Conservation (phyloP, 1,140 invertebrate genomes). For the Drosophila tropicalis region DNA sequence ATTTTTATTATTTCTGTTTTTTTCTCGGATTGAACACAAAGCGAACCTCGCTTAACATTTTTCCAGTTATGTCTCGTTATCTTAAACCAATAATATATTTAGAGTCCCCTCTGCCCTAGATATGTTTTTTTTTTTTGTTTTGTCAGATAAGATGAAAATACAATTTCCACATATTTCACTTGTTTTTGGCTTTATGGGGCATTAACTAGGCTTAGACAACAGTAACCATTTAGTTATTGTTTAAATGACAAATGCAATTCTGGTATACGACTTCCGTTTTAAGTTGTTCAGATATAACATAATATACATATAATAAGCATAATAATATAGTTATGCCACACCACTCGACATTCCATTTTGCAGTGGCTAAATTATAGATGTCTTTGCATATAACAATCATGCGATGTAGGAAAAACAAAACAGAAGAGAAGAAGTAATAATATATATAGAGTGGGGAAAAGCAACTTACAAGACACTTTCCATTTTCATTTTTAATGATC, state of each 20-base stretch:
- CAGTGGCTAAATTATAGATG: constrained; percentile 41
- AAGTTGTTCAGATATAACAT: constrained; percentile 28
- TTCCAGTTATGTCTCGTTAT: background rate
- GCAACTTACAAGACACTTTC: constrained; percentile 55
- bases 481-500: constrained; percentile 63
- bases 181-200: constrained; percentile 8
- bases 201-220: background rate
- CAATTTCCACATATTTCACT: background rate
- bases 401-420: no score
- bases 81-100: background rate
- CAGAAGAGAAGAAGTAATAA: no score
- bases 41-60: background rate
- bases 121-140: background rate
- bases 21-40: no score
- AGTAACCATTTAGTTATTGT: constrained; percentile 9
- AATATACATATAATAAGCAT: constrained; percentile 27
- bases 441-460: background rate
- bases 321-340: constrained; percentile 51
- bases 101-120: background rate
- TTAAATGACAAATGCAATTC: constrained; percentile 58
- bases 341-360: constrained; percentile 8
- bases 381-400: no score
- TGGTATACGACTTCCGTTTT: constrained; percentile 58
- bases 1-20: no score
- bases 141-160: background rate